Conservation (phyloP, 2,113 vertebrate genomes). For the Podarcis cretensis region DNA sequence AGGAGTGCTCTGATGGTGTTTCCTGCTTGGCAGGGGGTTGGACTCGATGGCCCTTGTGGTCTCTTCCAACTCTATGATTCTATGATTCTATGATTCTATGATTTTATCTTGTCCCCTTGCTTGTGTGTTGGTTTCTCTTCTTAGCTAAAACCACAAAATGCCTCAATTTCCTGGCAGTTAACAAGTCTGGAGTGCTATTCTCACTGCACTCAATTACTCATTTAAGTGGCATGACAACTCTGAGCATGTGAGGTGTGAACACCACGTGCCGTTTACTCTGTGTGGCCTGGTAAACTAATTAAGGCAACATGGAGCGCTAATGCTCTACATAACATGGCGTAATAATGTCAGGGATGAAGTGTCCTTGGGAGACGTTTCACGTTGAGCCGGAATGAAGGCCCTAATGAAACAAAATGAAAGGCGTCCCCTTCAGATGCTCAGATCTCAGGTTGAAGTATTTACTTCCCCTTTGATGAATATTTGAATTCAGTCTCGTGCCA, state of each 20-base stretch:
- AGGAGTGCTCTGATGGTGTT: too few species aligned
- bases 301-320: slow-evolving; percentile 57
- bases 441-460: slow-evolving; percentile 18
- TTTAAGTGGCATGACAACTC: slow-evolving; percentile 54
- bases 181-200: slow-evolving; percentile 25
- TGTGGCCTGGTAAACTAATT: slow-evolving; percentile 61
- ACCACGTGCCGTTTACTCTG: slow-evolving; percentile 46
- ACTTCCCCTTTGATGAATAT: slow-evolving; percentile 12
- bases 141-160: slow-evolving; percentile 47
- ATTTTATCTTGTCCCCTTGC: slow-evolving; percentile 38
- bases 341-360: slow-evolving; percentile 51
- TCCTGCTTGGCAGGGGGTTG: too few species aligned
- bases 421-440: slow-evolving; percentile 10
- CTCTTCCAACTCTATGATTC: too few species aligned
- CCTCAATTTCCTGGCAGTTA: slow-evolving; percentile 54
- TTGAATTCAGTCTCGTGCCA: background rate
- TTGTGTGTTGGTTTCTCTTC: background rate
- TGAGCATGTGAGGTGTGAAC: slow-evolving; percentile 36
- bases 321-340: slow-evolving; percentile 41
- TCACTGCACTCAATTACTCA: slow-evolving; percentile 46
- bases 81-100: too few species aligned
- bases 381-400: background rate
- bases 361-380: slow-evolving; percentile 45
- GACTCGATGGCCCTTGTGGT: too few species aligned
- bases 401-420: slow-evolving; percentile 26